Conservation (phyloP, 2,113 vertebrate species). For the Pterocles orientalis region DNA sequence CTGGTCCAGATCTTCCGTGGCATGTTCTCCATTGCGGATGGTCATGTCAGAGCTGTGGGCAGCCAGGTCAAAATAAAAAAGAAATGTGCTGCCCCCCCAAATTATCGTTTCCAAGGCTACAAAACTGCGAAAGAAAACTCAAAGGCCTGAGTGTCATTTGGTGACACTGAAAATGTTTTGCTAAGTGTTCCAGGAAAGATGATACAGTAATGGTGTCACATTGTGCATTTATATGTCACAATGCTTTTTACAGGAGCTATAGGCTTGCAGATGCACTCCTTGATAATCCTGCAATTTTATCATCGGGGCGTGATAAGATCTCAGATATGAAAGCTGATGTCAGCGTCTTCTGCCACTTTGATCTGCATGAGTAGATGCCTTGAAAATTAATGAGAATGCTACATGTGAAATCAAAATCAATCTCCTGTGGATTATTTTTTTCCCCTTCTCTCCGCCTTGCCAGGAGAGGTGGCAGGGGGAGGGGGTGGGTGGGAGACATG, state of each 20-base stretch:
- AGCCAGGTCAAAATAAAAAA: not conserved
- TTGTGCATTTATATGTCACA: conserved; percentile 39
- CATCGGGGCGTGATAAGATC: conserved; percentile 37
- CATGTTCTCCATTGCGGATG: not conserved
- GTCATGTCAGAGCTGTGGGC: not conserved
- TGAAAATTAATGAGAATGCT: conserved; percentile 72
- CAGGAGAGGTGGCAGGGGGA: not conserved
- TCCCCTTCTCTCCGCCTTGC: not conserved
- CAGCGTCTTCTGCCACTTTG: conserved; percentile 61
- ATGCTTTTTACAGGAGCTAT: conserved; percentile 50
- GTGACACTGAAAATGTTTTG: conserved; percentile 46
- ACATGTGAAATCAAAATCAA: conserved; percentile 71
- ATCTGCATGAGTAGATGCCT: conserved; percentile 54
- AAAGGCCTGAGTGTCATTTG: conserved; percentile 14
- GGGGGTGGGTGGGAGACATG: not conserved
- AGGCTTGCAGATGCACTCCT: conserved; percentile 59
- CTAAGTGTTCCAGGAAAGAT: conserved; percentile 58
- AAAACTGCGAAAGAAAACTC: conserved; percentile 22
- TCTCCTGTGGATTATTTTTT: conserved; percentile 47
- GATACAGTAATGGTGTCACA: conserved; percentile 34
- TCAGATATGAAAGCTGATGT: conserved; percentile 66
- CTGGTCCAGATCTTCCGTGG: not conserved
- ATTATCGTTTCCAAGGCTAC: not conserved
- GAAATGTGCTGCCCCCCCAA: not conserved
- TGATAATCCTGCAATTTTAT: conserved; percentile 51